Evolutionary conservation across 2,888 invertebrate genomes (phyloP), one percentile per base, ranked within the genome.

Genomic region (Antitype chi): DNA sequence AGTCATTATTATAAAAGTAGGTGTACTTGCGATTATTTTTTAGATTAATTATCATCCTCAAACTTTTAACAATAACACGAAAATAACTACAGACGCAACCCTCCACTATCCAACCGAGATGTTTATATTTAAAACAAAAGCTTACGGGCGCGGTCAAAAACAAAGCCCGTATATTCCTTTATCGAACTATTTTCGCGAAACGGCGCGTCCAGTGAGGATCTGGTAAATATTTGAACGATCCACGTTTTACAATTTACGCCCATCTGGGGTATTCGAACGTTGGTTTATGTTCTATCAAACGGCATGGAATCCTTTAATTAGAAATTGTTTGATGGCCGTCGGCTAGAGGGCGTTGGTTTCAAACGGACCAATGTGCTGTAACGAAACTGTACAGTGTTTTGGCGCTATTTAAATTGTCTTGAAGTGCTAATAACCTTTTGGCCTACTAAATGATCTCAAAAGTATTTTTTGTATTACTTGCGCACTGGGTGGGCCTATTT

Each of bases 201-300:
- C 89, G 85, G 88, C 88, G 87, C 88, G 92, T 92, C 91, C 92
- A 77, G 90, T 87, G 89, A 94, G 93, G 89, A 91, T 90, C 91
- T 86, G 82, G 93, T 94, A 94, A 94, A 94, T 94, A 94, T 94
- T 95, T 94, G 91, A 94, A 91, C 89, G 90, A 92, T 93, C 89
- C 92, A 91, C 94, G 93, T 93, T 94, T 93, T 92, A 93, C 94
- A 94, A 93, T 94, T 94, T 93, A 93, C 94, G 91, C 90, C 91
- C 91, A 91, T 92, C 92, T 89, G 74, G 87, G 87, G 88, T 89
- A 89, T 88, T 85, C 81, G 79, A 85, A 89, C 89, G 87, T 86
- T 89, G 90, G 90, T 92, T 92, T 90, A 89, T 88, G 85, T 90
- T 90, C 90, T 91, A 91, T 92, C 91, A 91, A 92, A 91, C 87